Conservation (phyloP, 2,113 vertebrate species). For the Cichladusa arquata region DNA sequence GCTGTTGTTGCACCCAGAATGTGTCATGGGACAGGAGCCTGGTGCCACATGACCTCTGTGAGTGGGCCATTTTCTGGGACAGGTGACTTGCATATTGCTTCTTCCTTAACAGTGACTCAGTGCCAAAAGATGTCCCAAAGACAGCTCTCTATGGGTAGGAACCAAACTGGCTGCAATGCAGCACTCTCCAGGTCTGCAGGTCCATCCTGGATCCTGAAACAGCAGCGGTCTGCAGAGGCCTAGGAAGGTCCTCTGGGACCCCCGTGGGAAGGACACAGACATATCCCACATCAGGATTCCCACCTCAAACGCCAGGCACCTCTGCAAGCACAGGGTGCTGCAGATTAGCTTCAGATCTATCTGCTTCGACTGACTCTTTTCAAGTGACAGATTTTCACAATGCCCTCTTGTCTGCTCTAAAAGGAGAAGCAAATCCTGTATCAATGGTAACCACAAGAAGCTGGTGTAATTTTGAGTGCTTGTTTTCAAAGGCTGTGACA, state of each 20-base stretch:
- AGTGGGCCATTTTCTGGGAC: neutral
- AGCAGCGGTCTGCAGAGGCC: neutral
- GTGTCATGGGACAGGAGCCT: neutral
- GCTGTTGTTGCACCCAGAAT: neutral
- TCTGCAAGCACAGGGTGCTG: neutral
- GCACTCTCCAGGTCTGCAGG: neutral
- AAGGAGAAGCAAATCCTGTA: conserved; percentile 35
- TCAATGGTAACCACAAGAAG: conserved; percentile 56
- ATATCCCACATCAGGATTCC: neutral
- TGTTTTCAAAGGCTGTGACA: conserved; percentile 20
- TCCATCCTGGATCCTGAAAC: neutral
- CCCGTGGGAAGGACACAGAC: neutral
- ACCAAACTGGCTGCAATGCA: neutral
- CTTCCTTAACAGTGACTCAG: conserved; percentile 3
- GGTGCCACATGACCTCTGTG: neutral
- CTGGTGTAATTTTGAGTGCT: neutral
- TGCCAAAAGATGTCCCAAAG: neutral
- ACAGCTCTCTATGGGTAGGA: neutral
- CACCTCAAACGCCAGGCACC: neutral
- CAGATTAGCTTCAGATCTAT: neutral
- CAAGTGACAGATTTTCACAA: conserved; percentile 12
- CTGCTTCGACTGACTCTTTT: neutral
- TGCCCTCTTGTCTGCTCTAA: conserved; percentile 20
- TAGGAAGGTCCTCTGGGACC: neutral
- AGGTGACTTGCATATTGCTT: neutral